Evolutionary conservation across 2,888 invertebrate species (phyloP), one percentile per base, ranked within the genome.

Genomic region (Ochlodes sylvanus): DNA sequence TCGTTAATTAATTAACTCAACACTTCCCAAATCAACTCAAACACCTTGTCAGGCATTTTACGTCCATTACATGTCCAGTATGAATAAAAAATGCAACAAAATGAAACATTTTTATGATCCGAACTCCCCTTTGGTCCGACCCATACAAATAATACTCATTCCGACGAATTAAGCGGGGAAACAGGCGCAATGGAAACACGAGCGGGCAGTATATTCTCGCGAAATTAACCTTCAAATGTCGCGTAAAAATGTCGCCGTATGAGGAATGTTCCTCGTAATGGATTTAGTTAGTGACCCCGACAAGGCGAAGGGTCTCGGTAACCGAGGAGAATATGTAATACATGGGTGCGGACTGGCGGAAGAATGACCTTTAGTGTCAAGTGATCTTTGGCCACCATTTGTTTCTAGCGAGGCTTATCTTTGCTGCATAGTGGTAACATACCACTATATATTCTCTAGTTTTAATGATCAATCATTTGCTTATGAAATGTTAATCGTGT

Each of bases 241-340:
- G 66, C 27, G 58, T 57, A 66, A 66, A 64, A 66, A 66, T 66
- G 66, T 66, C 66, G 52, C 52, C 52, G 21, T 52, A 21, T 52
- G 52, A 21, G 21, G 14, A 52, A 52, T 21, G 52, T 21, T 14
- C 21, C 10, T 14, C 10, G 19, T 12, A 52, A 19, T 19, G 52
- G 17, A 9, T 47, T 47, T 12, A 17, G 17, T 38, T 12, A 12
- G 38, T 38, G 38, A 38, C 38, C 38, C 38, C 38, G n/a, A 38
- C 38, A 12, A 12, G 38, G 38, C 12, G 12, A 38, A 12, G 38
- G 38, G 38, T 38, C 38, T 9, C 38, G 38, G 10, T 38, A 12
- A 12, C 38, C 38, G 38, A 38, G 38, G 38, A 38, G 38, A 38
- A 38, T 38, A 12, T 38, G 10, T 12, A 38, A 38, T 9, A 38